Percentiles rank a stretch among this genome's conserved stretches.
These are phyloP conservation scores for Tamias sibiricus DNA, from an alignment of 2,113 vertebrate species.

Conservation along the genomic window DNA sequence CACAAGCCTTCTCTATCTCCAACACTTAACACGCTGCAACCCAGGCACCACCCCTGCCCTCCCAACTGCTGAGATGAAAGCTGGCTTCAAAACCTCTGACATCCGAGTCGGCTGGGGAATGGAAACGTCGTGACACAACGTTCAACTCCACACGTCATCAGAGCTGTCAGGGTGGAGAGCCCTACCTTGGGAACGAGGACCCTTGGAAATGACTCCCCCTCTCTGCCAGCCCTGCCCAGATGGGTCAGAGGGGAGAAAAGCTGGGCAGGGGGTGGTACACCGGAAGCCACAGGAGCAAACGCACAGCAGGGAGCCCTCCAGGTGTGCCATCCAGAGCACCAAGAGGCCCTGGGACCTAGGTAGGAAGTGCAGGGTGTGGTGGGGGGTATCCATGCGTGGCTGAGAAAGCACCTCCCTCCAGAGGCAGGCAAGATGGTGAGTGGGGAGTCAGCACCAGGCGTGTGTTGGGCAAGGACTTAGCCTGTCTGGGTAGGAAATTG, in stretches of 20 bases:
- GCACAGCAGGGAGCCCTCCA: background rate
- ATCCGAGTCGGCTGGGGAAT: slow-evolving; percentile 2
- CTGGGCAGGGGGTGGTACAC: no score
- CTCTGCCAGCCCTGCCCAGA: background rate
- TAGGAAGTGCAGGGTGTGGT: no score
- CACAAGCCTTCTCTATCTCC: slow-evolving; percentile 50
- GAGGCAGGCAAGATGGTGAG: background rate
- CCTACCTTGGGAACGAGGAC: background rate
- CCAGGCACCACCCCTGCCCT: slow-evolving; percentile 26
- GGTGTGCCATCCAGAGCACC: no score
- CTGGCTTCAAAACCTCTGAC: slow-evolving; percentile 30
- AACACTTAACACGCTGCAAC: background rate
- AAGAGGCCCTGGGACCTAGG: background rate
- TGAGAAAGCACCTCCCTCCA: no score
- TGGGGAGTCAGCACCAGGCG: background rate
- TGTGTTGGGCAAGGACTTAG: background rate
- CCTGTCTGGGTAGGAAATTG: background rate
- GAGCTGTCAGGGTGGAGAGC: background rate
- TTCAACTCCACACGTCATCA: background rate
- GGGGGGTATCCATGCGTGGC: no score
- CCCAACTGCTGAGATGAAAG: background rate
- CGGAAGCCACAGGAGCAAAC: background rate
- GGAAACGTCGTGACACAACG: background rate
- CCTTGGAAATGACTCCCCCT: background rate
- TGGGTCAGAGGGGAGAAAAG: background rate